These are phyloP conservation scores for Porites lobata DNA, from an alignment of 92 coral and sea anemone genomes.

Conservation along the genomic window DNA sequence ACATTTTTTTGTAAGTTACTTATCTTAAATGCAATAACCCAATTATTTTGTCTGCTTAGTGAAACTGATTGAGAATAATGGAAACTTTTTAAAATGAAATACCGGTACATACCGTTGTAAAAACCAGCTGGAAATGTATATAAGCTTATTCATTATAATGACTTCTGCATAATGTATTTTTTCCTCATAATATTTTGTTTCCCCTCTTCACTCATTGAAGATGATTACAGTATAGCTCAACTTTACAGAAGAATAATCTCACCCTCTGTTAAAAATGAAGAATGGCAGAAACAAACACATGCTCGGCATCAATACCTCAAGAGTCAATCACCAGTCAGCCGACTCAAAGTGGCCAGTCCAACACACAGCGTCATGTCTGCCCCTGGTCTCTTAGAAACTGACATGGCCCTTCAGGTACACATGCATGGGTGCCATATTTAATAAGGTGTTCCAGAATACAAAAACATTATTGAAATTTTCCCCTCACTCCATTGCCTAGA, in stretches of 20 bases:
- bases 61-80: too few relatives aligned
- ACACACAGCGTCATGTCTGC: slow-evolving; percentile 60
- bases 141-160: too few relatives aligned
- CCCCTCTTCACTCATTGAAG: background rate
- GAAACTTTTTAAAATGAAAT: too few relatives aligned
- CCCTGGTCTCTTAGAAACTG: slow-evolving; percentile 67
- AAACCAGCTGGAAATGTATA: too few relatives aligned
- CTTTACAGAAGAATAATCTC: slow-evolving; percentile 80
- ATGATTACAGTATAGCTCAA: slow-evolving; percentile 55
- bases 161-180: too few relatives aligned
- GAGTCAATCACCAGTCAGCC: slow-evolving; percentile 53
- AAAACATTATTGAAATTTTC: too few relatives aligned
- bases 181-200: background rate
- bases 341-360: slow-evolving; percentile 73
- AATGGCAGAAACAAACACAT: slow-evolving; percentile 69
- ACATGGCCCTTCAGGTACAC: slow-evolving; percentile 35
- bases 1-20: too few relatives aligned
- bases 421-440: background rate
- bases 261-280: slow-evolving; percentile 73
- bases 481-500: too few relatives aligned
- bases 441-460: background rate
- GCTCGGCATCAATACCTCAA: slow-evolving; percentile 70
- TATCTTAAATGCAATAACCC: too few relatives aligned
- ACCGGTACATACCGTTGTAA: too few relatives aligned
- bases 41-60: too few relatives aligned